Conservation (phyloP, 2,113 vertebrate genomes). For the Potamarius usumacintae region DNA sequence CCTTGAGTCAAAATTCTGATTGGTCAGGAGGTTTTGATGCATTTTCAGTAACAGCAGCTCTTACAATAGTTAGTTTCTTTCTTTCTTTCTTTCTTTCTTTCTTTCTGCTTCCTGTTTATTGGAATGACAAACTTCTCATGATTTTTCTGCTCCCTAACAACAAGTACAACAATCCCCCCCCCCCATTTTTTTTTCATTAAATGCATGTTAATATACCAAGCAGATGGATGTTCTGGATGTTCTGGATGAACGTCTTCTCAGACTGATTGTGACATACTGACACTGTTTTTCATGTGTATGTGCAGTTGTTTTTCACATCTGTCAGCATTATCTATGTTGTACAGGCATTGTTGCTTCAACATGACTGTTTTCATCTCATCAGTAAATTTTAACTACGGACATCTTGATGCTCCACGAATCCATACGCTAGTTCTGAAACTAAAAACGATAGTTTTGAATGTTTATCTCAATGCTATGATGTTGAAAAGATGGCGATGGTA, state of each 20-base stretch:
- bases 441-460: background rate
- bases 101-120: no score
- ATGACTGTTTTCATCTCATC: background rate
- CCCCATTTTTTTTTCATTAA: no score
- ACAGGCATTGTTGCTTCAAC: background rate
- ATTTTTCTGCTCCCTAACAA: no score
- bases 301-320: background rate
- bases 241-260: background rate
- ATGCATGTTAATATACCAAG: background rate
- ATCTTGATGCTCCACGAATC: background rate
- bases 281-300: background rate
- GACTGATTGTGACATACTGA: background rate
- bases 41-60: no score
- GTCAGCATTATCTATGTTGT: background rate
- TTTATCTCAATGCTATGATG: background rate
- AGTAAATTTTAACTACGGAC: background rate
- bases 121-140: no score
- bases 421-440: background rate
- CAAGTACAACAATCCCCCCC: no score
- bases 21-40: no score
- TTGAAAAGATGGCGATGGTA: background rate
- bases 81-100: no score
- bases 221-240: background rate
- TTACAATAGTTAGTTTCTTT: no score
- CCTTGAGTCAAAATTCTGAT: no score